phyloP scores from a whole-genome alignment of 2,113 vertebrate species.

The Lepus americanus region DNA sequence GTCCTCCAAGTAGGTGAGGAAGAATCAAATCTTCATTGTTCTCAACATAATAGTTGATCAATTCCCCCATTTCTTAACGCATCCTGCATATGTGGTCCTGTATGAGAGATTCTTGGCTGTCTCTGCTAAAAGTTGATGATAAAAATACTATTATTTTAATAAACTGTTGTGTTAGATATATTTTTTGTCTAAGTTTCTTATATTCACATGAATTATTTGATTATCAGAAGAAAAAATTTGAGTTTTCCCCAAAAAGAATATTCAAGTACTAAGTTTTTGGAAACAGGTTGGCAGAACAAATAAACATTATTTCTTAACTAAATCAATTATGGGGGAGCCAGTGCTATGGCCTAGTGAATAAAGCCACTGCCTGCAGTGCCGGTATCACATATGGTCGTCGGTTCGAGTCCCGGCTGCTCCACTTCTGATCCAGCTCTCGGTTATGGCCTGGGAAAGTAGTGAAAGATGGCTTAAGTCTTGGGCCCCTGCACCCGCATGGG shows the following conservation, averaged over 20 bases:
- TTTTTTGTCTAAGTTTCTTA: not conserved
- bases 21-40: not conserved
- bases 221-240: not conserved
- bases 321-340: not conserved
- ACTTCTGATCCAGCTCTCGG: no score
- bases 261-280: not conserved
- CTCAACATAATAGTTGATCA: not conserved
- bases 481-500: no score
- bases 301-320: constrained; percentile 51
- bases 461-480: no score
- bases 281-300: constrained; percentile 14
- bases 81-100: no score
- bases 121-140: not conserved
- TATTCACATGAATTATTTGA: not conserved
- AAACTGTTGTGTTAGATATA: not conserved
- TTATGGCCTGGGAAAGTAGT: no score
- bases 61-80: not conserved
- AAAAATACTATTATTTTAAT: not conserved
- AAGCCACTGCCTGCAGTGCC: no score
- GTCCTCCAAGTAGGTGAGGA: not conserved
- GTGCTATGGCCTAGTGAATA: no score
- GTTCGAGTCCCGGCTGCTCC: no score
- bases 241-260: not conserved
- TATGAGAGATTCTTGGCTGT: not conserved
- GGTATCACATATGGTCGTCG: no score